Base-by-base conservation (phyloP, 2,888 invertebrate genomes). In the Drosophila bunnanda region DNA sequence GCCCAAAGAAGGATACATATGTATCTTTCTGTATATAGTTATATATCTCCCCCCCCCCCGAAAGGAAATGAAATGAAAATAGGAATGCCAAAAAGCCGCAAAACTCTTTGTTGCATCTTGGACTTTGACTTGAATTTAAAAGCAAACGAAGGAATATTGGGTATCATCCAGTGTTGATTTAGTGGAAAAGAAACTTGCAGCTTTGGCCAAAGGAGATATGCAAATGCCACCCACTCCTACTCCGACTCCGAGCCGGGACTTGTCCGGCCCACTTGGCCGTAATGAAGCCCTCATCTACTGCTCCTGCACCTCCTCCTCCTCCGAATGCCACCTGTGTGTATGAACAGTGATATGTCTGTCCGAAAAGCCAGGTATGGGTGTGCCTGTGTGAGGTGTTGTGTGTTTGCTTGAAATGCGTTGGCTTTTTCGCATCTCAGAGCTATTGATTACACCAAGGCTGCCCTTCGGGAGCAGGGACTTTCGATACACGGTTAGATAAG, bases 141-240 rank as follows among this genome's bases (percentile, higher is more conserved):
- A 44, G 22, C 75, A 73, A 58, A 78, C 46, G 65, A 25, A 32
- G 65, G 32, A 22, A 50, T 64, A 50, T 65, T 38, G 22, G 52
- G 61, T 86, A 76, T 82, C 50, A 77, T 80, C 82, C 82, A 70
- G 77, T 89, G 72, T 80, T 68, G 68, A 36, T 66, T 34, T 54
- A 48, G 38, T 52, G 38, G 53, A 17, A 38, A 46, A 65, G 50
- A 53, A 13, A 53, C 48, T 76, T 72, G 30, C 79, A 60, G 57
- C 66, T 64, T 70, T 75, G 46, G 46, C 41, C 44, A 50, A 57
- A 52, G 54, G 13, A 56, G 62, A 54, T 68, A 64, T 55, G 69
- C 72, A 44, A 46, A 64, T 68, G 46, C 54, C 48, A 13, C 12
- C 30, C 38, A 43, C 7, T 25, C 10, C 53, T n/a, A 32, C 44